Base-by-base conservation (phyloP, 2,888 invertebrate species). In the Cremastobaeus sp. region DNA sequence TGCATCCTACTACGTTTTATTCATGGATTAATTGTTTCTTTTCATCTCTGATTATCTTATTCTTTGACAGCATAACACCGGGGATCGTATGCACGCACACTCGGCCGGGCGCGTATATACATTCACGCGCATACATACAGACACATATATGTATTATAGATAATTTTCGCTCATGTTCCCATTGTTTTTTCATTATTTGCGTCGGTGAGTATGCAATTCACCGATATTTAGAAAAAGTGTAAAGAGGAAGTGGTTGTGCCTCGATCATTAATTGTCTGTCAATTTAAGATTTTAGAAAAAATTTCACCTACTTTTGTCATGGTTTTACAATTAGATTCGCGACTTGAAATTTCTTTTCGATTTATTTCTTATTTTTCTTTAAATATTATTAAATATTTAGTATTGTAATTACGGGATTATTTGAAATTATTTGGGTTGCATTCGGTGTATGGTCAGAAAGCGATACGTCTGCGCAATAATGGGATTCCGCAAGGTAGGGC, bases 221-320 rank as follows among this genome's bases (percentile, higher is more conserved):
- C 55, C 70, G 74, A 54, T 69, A 78, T 79, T 81, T 81, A 80
- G 81, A 81, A 82, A 80, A 83, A 77, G 68, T 77, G 78, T 78
- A 78, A 81, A 80, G 77, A 79, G 77, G 54, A 81, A 79, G 74
- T 65, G 37, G 50, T 74, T 77, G 74, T 83, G 75, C 77, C 77
- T 82, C 54, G 68, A 75, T 80, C 66, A 71, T n/a, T 76, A 52
- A 70, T 65, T 35, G 28, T 17, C 30, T 20, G 37, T 64, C 35
- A 21, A 52, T 4, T 64, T 28, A 9, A 35, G 45, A 11, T 47
- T 21, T 37, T 54, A 54, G 54, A 54, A 65, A 65, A 65, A 54
- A 32, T 28, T 41, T 43, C 18, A 54, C 39, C 54, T 69, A 60
- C 54, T 47, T 47, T 50, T 41, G 34, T 45, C 14, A 28, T 52